Evolutionary conservation across 2,797 vertebrate genomes (phyloP), one percentile per base, ranked within the genome.

Genomic region (Cyprinella venusta): DNA sequence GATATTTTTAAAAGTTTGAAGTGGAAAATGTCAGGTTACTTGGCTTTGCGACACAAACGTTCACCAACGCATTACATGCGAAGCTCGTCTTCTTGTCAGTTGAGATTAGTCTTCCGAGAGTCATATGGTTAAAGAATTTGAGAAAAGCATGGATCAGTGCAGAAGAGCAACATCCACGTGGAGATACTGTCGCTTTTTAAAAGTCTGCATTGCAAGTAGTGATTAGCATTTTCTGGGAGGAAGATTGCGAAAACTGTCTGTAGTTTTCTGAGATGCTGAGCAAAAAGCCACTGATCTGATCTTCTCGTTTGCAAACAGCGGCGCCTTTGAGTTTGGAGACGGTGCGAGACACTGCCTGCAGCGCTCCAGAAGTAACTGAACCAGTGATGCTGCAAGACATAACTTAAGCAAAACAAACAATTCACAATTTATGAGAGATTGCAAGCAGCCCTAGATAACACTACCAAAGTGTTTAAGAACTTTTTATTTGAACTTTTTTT

Each of bases 141-240:
- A 77, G 38, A 12, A 63, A 45, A 30, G 16, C 56, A 42, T 63
- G 38, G 30, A 64, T 87, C 48, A 82, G 78, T 79, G 19, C 69
- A 26, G 50, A 79, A 76, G 75, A 61, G 48, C 18, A 61, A 56
- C 21, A 0, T 26, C 24, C 64, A 64, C 76, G 54, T 77, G 80
- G 71, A 85, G 78, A 84, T 72, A 81, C 80, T 80, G 69, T 59
- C 84, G 64, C 64, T 76, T 19, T 33, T 78, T 50, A 48, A 65
- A 52, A 65, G 61, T 36, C 76, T 50, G 61, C 61, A 65, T 78
- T 33, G 40, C 24, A 30, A 30, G 59, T 21, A 33, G 76, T 30
- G 59, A 77, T 59, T 77, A 45, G 38, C 24, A 77, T 77, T 77
- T 77, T 77, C 40, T 64, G 24, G 30, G 24, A 33, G 40, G n/a